Evolutionary conservation across 2,888 invertebrate genomes (phyloP).

Genomic region (Lacanobia oleracea): DNA sequence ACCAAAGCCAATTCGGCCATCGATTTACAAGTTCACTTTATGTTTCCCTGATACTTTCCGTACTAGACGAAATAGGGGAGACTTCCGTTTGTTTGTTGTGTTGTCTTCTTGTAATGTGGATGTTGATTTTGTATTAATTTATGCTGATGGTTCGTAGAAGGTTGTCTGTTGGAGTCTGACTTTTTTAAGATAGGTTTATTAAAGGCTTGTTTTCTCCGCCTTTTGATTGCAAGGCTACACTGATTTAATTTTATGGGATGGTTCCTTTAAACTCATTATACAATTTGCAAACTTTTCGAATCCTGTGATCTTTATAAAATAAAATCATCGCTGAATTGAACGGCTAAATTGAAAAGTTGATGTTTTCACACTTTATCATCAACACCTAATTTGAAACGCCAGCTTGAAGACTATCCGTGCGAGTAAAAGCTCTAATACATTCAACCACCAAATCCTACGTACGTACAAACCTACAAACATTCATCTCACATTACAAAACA

Average conservation of each 20-base stretch:
- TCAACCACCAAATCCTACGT: background rate
- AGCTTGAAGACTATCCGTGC: background rate
- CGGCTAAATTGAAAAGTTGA: background rate
- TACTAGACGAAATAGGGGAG: slow-evolving; percentile 72
- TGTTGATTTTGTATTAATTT: slow-evolving; percentile 54
- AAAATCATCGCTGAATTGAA: background rate
- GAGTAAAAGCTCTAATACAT: background rate
- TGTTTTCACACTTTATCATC: background rate
- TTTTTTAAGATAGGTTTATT: background rate
- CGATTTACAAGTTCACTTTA: slow-evolving; percentile 88
- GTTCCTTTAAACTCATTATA: background rate
- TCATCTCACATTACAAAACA: slow-evolving; percentile 25
- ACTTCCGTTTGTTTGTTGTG: slow-evolving; percentile 74
- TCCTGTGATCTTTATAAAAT: background rate
- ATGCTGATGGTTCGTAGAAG: slow-evolving; percentile 23
- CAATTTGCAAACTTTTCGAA: background rate
- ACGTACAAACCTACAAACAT: background rate
- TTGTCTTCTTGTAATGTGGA: slow-evolving; percentile 48
- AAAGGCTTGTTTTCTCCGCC: background rate
- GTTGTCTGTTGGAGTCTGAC: slow-evolving; percentile 8
- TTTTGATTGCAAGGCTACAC: background rate
- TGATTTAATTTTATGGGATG: background rate
- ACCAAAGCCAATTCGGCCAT: slow-evolving; percentile 87
- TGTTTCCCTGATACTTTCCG: slow-evolving; percentile 83
- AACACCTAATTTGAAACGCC: background rate